A percentile compares a stretch with the other conserved stretches of the same genome.
phyloP scores from a whole-genome alignment of 2,888 invertebrate genomes.

The Dione juno region DNA sequence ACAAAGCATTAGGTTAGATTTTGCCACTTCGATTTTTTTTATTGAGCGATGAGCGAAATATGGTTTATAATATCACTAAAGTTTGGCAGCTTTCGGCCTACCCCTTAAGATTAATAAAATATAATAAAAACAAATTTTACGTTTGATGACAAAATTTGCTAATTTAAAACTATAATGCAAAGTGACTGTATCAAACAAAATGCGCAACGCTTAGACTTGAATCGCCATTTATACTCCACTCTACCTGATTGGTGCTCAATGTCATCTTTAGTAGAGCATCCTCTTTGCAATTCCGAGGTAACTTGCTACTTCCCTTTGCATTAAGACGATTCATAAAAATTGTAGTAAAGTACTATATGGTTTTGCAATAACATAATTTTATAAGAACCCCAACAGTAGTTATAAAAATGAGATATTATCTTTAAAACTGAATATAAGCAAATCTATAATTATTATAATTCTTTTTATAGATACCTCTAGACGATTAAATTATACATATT shows the following conservation, averaged over 20 bases:
- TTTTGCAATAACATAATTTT: not conserved
- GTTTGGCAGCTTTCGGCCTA: not conserved
- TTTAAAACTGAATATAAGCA: no score
- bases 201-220: conserved; percentile 52
- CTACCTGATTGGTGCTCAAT: conserved; percentile 77
- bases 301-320: conserved; percentile 64
- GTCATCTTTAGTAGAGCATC: conserved; percentile 72
- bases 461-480: no score
- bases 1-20: no score
- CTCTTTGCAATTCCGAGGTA: conserved; percentile 77
- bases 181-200: conserved; percentile 46
- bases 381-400: not conserved
- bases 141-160: not conserved
- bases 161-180: not conserved
- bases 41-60: no score
- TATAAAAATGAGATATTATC: no score
- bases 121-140: not conserved
- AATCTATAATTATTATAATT: no score
- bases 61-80: not conserved
- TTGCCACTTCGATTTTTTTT: no score
- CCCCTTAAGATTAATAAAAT: not conserved
- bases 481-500: no score
- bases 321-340: conserved; percentile 30
- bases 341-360: not conserved
- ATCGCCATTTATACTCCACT: conserved; percentile 52